Evolutionary conservation across 2,797 vertebrate genomes (phyloP).

Genomic region (Naso thynnoides): DNA sequence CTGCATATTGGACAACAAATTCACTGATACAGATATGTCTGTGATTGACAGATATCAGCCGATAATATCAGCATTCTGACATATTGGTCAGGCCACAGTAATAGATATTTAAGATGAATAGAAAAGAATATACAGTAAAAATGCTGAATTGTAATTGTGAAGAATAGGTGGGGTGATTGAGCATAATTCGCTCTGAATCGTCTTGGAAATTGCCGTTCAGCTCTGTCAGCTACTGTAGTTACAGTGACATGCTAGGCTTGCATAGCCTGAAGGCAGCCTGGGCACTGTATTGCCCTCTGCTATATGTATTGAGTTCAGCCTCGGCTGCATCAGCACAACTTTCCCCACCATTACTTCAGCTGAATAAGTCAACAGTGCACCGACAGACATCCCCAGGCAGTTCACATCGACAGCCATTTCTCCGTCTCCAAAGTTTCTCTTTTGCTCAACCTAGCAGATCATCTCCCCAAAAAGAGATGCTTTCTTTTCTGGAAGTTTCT

Average conservation of each 20-base stretch:
- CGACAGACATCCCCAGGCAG: slow-evolving; percentile 51
- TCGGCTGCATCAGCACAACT: slow-evolving; percentile 69
- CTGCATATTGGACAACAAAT: too few species aligned
- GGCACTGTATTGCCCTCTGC: slow-evolving; percentile 39
- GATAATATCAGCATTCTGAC: too few species aligned
- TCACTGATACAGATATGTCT: too few species aligned
- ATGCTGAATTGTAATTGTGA: slow-evolving; percentile 29
- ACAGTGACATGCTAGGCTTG: slow-evolving; percentile 40
- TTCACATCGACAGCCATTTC: slow-evolving; percentile 29
- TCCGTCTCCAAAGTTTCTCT: slow-evolving; percentile 1
- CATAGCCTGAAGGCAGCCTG: slow-evolving; percentile 55
- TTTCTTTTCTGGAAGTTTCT: slow-evolving; percentile 38
- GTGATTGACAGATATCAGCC: too few species aligned
- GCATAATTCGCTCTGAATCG: slow-evolving; percentile 49
- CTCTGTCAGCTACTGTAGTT: slow-evolving; percentile 45
- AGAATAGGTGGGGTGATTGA: slow-evolving; percentile 43
- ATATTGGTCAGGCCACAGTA: too few species aligned
- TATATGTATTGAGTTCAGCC: slow-evolving; percentile 54
- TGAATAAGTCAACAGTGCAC: slow-evolving; percentile 61
- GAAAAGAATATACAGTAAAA: slow-evolving; percentile 12
- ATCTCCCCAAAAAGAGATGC: slow-evolving; percentile 32
- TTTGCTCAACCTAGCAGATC: slow-evolving; percentile 39
- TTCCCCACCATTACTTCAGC: slow-evolving; percentile 66
- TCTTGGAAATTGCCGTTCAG: slow-evolving; percentile 41
- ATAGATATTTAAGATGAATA: slow-evolving; percentile 4